These are phyloP conservation scores for Antechinus flavipes DNA, from an alignment of 2,113 vertebrate genomes.

Conservation along the genomic window DNA sequence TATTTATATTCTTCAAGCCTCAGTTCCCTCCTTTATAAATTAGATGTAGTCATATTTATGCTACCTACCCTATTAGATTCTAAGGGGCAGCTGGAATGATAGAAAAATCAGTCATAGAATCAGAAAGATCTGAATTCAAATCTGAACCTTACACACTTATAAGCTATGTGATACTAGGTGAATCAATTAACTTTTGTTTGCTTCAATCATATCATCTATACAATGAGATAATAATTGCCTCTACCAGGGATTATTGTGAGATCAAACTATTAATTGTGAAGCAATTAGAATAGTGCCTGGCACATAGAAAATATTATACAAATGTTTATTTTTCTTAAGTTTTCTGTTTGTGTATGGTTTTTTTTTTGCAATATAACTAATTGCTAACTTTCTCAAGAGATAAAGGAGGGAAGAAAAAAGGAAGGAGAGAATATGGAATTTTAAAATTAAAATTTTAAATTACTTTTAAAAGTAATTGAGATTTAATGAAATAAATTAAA, in stretches of 20 bases:
- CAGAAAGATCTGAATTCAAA: background rate
- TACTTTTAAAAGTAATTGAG: too few species aligned
- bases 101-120: background rate
- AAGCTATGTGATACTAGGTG: background rate
- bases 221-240: background rate
- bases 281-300: background rate
- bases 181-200: background rate
- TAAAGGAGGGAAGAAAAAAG: too few species aligned
- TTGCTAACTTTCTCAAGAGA: too few species aligned
- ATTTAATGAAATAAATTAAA: too few species aligned
- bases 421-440: too few species aligned
- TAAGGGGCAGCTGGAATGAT: background rate
- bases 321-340: background rate
- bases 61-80: background rate
- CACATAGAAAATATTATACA: background rate
- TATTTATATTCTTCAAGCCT: background rate
- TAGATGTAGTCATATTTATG: background rate
- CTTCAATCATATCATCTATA: background rate
- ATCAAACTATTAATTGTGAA: background rate
- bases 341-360: too few species aligned
- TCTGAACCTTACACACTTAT: background rate
- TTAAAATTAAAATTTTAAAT: too few species aligned
- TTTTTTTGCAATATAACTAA: too few species aligned
- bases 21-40: constrained; percentile 10
- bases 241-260: background rate